Evolutionary conservation across 2,888 invertebrate species (phyloP), one percentile per base, ranked within the genome.

Genomic region (Stramonita haemastoma): DNA sequence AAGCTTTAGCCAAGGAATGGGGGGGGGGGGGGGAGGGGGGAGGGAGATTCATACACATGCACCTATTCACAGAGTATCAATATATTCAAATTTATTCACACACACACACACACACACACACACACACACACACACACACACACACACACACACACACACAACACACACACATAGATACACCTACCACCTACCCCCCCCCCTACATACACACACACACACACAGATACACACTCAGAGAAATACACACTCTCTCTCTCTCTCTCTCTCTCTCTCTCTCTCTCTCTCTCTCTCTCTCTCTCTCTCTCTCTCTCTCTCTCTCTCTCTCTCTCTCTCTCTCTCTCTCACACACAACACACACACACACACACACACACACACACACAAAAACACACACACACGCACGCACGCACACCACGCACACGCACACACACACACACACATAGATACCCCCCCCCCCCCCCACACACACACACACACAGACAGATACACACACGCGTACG

Each of bases 71-170:
- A 46, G 46, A 46, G 46, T 46, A 46, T 46, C 46, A 46, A 46
- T 46, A 2, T 46, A 46, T 46, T 46, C 8, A 8, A 46, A 2
- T 46, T 46, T n/a, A n/a, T n/a, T 8, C 26, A 89, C 57, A n/a
- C 56, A 86, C 77, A 83, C 60, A 88, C 77, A 83, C 29, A 88
- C 73, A 81, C 57, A 88, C 36, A 81, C 32, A 88, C 73, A 81
- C 57, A 88, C 73, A 88, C 81, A 88, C 73, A 88, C 32, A 81
- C 73, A 88, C 57, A 81, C 46, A 88, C 57, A 88, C 73, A 88
- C 29, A 81, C 73, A 88, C 57, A 81, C 46, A 81, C 57, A 56
- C 46, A 77, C 17, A 34, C 29, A 32, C 46, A 11, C 73, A 87
- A n/a, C 29, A 87, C 46, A 81, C 34, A 88, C 29, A 57, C 32